Percentiles rank a stretch among this genome's conserved stretches.
These are phyloP conservation scores for Brachyistius frenatus DNA, from an alignment of 2,113 vertebrate species.

Conservation along the genomic window DNA sequence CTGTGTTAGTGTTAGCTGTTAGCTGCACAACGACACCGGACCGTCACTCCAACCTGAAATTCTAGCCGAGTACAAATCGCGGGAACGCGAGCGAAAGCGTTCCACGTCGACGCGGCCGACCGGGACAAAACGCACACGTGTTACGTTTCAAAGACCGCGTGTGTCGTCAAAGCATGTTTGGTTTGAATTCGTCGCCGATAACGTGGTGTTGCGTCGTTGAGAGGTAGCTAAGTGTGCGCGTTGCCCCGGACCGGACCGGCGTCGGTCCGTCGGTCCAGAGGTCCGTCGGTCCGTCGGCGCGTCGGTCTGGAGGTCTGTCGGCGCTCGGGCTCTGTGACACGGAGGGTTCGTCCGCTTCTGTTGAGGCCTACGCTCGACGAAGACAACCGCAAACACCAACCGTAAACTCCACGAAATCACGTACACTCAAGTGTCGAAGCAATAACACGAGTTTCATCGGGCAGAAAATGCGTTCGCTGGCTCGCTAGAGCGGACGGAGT, in stretches of 20 bases:
- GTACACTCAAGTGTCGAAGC: conserved; percentile 32
- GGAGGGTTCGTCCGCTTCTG: conserved; percentile 25
- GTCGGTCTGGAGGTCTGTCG: not conserved
- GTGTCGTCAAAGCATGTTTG: conserved; percentile 34
- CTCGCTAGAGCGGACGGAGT: not conserved
- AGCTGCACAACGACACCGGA: not conserved
- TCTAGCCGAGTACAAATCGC: too few relatives aligned
- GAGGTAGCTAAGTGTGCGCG: not conserved
- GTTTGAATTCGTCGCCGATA: not conserved
- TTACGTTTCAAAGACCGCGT: not conserved
- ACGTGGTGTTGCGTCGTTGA: conserved; percentile 3
- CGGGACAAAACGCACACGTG: not conserved
- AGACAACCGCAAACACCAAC: not conserved
- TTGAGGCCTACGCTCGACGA: conserved; percentile 56
- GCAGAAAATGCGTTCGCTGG: not conserved
- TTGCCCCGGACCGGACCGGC: not conserved
- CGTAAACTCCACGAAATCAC: not conserved
- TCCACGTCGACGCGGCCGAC: not conserved
- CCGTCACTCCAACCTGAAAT: not conserved
- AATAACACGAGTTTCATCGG: conserved; percentile 28
- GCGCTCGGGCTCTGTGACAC: conserved; percentile 62
- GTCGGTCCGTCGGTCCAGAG: too few relatives aligned
- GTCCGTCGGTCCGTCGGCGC: too few relatives aligned
- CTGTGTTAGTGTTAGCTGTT: conserved; percentile 12
- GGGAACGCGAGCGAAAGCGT: too few relatives aligned